Evolutionary conservation across 2,113 vertebrate species (phyloP), one percentile per base, ranked within the genome.

Genomic region (Melanostigma gelatinosum): DNA sequence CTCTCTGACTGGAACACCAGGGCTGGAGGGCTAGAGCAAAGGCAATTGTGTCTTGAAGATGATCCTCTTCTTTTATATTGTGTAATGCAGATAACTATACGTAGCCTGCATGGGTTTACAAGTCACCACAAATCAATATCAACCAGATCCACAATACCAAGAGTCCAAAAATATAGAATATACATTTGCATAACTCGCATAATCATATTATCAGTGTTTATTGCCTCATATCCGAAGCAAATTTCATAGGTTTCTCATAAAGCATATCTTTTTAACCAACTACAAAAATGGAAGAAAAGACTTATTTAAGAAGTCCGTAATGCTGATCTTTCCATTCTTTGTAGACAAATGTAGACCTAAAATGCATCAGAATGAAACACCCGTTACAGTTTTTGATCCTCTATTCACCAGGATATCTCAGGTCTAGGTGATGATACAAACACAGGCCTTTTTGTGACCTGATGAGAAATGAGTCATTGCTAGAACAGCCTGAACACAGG

Each of bases 1-100:
- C n/a, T 55, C 22, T 48, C 46, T 62, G 75, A 48, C 50, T 69
- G 29, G 69, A 84, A 61, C 34, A 75, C 40, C 68, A 77, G 5
- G 22, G 13, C 55, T 62, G 40, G 20, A 76, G 13, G 77, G 70
- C 3, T 27, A n/a, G 36, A 72, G 24, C 15, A 72, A 57, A 15
- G 36, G 22, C 20, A 36, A 29, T 29, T 29, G 29, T 29, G 29
- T 29, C 29, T 29, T 29, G 29, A 29, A 62, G 67, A 34, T 27
- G 15, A 34, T 29, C 3, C 3, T 15, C 4, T 46, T 13, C 15
- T 75, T 9, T 63, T 48, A 65, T 6, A 3, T 50, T 66, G 34
- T 75, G 54, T 54, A 65, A 16, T 70, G 38, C 2, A 40, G n/a
- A 36, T 34, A 80, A 61, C 32, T 36, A 48, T 36, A 24, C 64